Conservation (phyloP, 2,113 vertebrate genomes). For the Sebastes schlegelii region DNA sequence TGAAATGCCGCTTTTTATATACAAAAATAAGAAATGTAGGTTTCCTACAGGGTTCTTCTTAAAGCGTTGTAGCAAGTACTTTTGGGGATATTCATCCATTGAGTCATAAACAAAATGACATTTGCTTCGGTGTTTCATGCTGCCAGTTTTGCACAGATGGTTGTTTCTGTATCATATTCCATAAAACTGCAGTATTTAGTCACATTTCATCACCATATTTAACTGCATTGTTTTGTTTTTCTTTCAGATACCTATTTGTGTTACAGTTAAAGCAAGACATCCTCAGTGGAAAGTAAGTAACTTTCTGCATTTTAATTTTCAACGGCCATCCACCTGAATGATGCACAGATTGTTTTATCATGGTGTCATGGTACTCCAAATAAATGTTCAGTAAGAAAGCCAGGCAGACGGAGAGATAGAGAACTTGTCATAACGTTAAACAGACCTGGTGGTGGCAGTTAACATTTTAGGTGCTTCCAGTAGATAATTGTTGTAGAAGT, state of each 20-base stretch:
- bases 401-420: not conserved
- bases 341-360: not conserved
- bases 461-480: not conserved
- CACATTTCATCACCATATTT: not conserved
- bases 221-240: not conserved
- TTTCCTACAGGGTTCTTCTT: not conserved
- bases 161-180: not conserved
- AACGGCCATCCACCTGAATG: not conserved
- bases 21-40: not conserved
- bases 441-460: not conserved
- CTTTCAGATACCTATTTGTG: constrained; percentile 95
- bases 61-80: not conserved
- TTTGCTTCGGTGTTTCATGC: not conserved
- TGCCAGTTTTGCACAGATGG: not conserved
- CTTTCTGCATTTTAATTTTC: not conserved
- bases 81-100: not conserved
- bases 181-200: not conserved
- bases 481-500: not conserved
- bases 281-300: constrained; percentile 96
- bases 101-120: not conserved
- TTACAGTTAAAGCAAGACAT: constrained; percentile 97
- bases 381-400: not conserved
- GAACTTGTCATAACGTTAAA: not conserved
- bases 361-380: not conserved
- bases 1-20: not conserved